Percentiles rank a stretch among this genome's conserved stretches.
phyloP scores from a whole-genome alignment of 2,113 vertebrate genomes.

The Sebastes schlegelii region DNA sequence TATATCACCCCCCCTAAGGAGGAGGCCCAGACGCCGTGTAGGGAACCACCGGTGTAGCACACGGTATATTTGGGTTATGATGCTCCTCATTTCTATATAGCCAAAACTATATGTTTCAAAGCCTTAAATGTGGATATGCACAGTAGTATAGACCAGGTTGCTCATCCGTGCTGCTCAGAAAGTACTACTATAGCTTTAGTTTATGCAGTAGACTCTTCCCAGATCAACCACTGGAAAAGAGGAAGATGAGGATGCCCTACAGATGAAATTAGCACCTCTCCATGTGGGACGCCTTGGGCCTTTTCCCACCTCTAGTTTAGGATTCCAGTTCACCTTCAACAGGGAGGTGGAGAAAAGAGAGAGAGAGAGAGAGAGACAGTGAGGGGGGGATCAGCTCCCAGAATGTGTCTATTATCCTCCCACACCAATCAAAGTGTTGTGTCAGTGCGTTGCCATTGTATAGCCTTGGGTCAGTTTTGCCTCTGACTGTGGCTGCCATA shows the following conservation, averaged over 20 bases:
- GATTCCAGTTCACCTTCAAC: constrained; percentile 54
- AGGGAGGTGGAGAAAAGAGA: constrained; percentile 7
- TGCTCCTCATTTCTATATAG: neutral
- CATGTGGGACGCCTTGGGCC: constrained; percentile 16
- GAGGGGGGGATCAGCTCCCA: constrained; percentile 77
- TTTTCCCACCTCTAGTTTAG: constrained; percentile 32
- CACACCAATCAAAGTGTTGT: constrained; percentile 82
- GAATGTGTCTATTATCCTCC: constrained; percentile 81
- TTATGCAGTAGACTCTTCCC: constrained; percentile 7
- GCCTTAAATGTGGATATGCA: neutral
- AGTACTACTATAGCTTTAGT: neutral
- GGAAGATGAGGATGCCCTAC: neutral
- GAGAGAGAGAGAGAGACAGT: constrained; percentile 29
- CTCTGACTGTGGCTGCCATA: constrained; percentile 66
- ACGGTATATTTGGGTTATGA: neutral
- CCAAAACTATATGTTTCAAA: neutral
- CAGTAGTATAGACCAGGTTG: neutral
- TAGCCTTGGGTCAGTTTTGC: constrained; percentile 63
- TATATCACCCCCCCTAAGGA: no score
- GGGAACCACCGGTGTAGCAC: neutral
- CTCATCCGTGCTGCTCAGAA: no score
- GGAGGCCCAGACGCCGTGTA: no score
- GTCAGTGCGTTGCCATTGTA: constrained; percentile 83
- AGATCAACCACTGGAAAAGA: constrained; percentile 6
- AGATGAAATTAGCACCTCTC: constrained; percentile 11